Percentiles rank a stretch among this genome's conserved stretches.
Conservation (phyloP, 2,113 vertebrate species). For the Caranx melampygus region DNA sequence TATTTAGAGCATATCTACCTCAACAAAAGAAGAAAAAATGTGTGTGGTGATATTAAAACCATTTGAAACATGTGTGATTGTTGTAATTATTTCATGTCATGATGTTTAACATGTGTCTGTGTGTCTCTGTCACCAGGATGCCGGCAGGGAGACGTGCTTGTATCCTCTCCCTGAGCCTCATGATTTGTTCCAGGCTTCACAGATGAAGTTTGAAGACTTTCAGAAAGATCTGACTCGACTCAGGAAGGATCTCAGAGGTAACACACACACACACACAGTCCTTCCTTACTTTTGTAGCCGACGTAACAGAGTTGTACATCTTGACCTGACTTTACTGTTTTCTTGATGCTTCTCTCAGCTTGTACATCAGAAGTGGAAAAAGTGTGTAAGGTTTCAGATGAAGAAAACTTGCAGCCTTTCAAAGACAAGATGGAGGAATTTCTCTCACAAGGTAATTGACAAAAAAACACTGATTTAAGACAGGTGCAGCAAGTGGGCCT, state of each 20-base stretch:
- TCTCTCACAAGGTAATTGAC: slow-evolving; percentile 89
- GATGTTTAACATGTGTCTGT: slow-evolving; percentile 1
- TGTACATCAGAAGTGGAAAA: slow-evolving; percentile 93
- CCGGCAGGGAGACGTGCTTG: slow-evolving; percentile 91
- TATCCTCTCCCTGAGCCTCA: slow-evolving; percentile 96
- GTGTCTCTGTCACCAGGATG: slow-evolving; percentile 83
- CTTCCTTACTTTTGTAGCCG: too few species aligned
- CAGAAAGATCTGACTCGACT: slow-evolving; percentile 93
- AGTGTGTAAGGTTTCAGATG: slow-evolving; percentile 90
- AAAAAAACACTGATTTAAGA: not conserved
- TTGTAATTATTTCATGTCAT: not conserved
- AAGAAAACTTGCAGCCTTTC: slow-evolving; percentile 96
- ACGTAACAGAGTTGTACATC: not conserved
- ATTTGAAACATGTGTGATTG: not conserved
- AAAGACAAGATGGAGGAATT: slow-evolving; percentile 96
- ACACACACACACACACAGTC: slow-evolving; percentile 8
- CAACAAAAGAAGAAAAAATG: not conserved
- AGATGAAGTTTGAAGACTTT: slow-evolving; percentile 98
- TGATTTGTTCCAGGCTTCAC: slow-evolving; percentile 96
- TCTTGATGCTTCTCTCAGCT: slow-evolving; percentile 77
- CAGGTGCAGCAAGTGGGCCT: not conserved
- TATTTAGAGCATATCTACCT: not conserved
- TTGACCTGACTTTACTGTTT: not conserved
- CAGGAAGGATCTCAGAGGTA: slow-evolving; percentile 94
- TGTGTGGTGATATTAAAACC: not conserved